Base-by-base conservation (phyloP, 2,113 vertebrate species). In the human (Homo sapiens) region DNA sequence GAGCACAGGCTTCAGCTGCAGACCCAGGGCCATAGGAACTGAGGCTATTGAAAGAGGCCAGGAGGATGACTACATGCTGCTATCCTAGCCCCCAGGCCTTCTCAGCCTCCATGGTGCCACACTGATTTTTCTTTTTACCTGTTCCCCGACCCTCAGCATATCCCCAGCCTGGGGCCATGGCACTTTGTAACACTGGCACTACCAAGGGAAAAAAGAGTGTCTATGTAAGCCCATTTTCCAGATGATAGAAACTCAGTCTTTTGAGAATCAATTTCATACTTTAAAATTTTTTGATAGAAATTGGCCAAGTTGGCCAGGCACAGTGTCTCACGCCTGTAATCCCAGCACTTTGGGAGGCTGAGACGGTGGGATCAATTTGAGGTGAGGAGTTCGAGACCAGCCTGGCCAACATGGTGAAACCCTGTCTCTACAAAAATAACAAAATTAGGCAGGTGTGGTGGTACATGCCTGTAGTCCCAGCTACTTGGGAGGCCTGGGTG, bases 321-420 rank as follows among this genome's bases (percentile, higher is more conserved):
- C 27, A 64, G 5, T 30, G 61, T 32, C 61, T 64, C 12, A 64
- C 13, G 27, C 61, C 27, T 64, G 12, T 64, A 64, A 64, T 64
- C 12, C 1, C 27, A 6, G 27, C 27, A 64, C 0, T 14, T 32
- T 64, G 27, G 61, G 61, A 30, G 27, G 12, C 1, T 5, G 12
- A 32, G 61, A 27, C 0, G 6, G 61, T 5, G 13, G 61, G 12
- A 64, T 64, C 27, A 32, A 64, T 27, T 64, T 64, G 61, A 64
- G 61, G 12, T 64, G 27, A 64, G 61, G 61, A 30, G 61, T 64
- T 64, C 12, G 6, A 64, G 61, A 64, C 61, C 27, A 64, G 12
- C 61, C 27, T 32, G 61, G 61, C 61, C 61, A 32, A 64, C 27
- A 32, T 64, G 61, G 12, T 64, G 27, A 14, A 64, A 64, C 5